Evolutionary conservation across 2,113 vertebrate species (phyloP).

Genomic region (Semnornis frantzii): DNA sequence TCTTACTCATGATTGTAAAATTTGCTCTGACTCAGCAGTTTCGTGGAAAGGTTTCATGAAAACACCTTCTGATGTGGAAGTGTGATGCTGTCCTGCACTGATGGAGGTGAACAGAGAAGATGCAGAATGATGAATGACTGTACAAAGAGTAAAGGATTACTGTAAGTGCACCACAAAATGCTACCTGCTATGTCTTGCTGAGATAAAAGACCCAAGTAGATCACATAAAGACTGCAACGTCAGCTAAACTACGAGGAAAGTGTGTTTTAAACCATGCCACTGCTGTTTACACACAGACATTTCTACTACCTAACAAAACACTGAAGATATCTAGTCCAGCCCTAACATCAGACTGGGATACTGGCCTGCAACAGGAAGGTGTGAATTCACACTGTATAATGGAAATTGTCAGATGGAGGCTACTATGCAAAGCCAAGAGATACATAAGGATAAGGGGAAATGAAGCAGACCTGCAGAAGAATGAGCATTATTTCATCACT

Average conservation of each 20-base stretch:
- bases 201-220: neutral
- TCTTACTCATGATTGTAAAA: neutral
- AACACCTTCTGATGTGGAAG: neutral
- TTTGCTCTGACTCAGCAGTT: neutral
- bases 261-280: accelerated
- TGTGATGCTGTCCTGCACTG: accelerated
- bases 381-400: neutral
- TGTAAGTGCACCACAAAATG: neutral
- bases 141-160: neutral
- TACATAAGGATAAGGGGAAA: neutral
- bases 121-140: neutral
- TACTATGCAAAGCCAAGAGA: neutral
- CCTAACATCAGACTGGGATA: neutral
- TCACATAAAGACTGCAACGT: neutral
- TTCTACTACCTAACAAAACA: neutral
- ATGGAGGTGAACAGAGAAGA: neutral
- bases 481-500: neutral
- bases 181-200: no score
- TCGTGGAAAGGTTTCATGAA: neutral
- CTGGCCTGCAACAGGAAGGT: neutral
- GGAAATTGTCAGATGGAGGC: neutral
- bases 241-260: neutral
- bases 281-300: neutral
- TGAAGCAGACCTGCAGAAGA: neutral
- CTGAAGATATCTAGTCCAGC: neutral